Evolutionary conservation across 2,888 invertebrate species (phyloP), one percentile per base, ranked within the genome.

Genomic region (Hydropsyche betteni): DNA sequence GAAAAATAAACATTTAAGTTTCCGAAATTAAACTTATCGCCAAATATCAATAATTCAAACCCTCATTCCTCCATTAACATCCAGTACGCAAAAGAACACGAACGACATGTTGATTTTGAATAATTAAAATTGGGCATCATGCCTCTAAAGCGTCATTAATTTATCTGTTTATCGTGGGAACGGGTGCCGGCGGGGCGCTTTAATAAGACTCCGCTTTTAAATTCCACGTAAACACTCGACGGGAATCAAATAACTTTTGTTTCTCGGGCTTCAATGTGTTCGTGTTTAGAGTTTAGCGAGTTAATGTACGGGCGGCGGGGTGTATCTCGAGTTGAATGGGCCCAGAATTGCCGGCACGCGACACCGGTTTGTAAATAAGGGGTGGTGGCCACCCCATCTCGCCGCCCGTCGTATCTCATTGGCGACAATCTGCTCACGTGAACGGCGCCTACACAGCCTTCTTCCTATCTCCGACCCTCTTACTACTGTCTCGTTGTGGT

Each of bases 281-380:
- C 44, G 44, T 44, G 44, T 44, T 44, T 44, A 44, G 44, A 44
- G 44, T 44, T 44, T 44, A 44, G 44, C 44, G 44, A 44, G 44
- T 44, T 44, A 44, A 44, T 44, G 44, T 44, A 44, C 44, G 44
- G 44, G 44, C 24, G 24, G 24, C 2, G 24, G 24, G 24, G 24
- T 24, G 61, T 33, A 24, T 64, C 64, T 64, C 12, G 34, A 34
- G 64, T n/a, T 64, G 64, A 64, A 64, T 64, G 34, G n/a, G 64
- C 34, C 34, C 64, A 64, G 64, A 34, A 64, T 36, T 64, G 64
- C n/a, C 34, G 64, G 64, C 64, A 64, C 69, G 69, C 44, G 69
- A 69, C 69, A 69, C 69, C 50, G 33, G 64, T 64, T 64, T 64
- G 72, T 55, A 55, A 72, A 72, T 38, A 72, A 72, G 58, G 64